Conservation (phyloP, 2,888 invertebrate genomes). For the Crepidodera aurea region DNA sequence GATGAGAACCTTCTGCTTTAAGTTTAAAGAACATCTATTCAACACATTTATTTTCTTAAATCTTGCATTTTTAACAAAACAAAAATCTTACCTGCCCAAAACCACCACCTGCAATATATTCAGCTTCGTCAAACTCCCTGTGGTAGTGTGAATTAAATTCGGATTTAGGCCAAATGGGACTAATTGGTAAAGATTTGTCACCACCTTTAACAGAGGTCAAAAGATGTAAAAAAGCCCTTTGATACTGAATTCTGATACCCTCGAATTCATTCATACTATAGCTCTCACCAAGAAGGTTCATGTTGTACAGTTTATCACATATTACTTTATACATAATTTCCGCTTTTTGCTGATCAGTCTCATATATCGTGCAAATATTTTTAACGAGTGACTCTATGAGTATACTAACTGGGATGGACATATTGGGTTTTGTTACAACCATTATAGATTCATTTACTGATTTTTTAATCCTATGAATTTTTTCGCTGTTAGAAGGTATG, state of each 20-base stretch:
- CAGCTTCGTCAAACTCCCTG: constrained; percentile 74
- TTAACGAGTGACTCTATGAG: constrained; percentile 76
- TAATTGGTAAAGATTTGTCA: constrained; percentile 64
- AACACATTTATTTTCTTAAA: no score
- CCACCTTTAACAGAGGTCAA: constrained; percentile 68
- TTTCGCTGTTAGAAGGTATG: constrained; percentile 17
- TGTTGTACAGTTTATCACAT: constrained; percentile 72
- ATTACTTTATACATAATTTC: constrained; percentile 71
- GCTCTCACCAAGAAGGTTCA: constrained; percentile 75
- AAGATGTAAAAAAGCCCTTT: constrained; percentile 71
- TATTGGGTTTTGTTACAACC: constrained; percentile 31
- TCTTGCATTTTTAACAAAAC: no score
- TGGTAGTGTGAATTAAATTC: constrained; percentile 71
- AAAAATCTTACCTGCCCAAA: constrained; percentile 71
- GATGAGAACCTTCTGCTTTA: no score
- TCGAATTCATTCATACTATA: constrained; percentile 76
- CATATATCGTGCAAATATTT: constrained; percentile 72
- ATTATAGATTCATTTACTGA: constrained; percentile 27
- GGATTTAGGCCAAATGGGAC: constrained; percentile 65
- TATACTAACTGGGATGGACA: constrained; percentile 71
- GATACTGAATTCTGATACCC: constrained; percentile 73
- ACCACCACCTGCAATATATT: constrained; percentile 76
- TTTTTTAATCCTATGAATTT: constrained; percentile 14
- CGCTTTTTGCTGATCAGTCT: constrained; percentile 67
- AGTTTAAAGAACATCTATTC: no score